Base-by-base conservation (phyloP, 1,140 invertebrate species). In the Heliconius hermathena region DNA sequence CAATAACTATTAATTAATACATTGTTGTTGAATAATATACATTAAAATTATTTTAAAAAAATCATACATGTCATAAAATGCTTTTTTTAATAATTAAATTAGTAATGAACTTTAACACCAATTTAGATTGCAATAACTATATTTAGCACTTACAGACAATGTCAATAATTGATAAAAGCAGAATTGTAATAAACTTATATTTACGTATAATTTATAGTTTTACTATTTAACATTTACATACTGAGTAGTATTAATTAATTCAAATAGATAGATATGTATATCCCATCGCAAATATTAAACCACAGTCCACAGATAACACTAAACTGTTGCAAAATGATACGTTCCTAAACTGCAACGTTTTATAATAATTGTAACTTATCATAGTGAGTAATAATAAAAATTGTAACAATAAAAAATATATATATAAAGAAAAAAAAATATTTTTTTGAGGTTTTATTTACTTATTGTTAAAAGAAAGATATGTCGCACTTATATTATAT, bases 61-160 rank as follows among this genome's bases (percentile, higher is more conserved):
- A 66, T 6, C 9, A 57, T 66, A 66, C 11, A 66, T 66, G 60
- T 66, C 22, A 29, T 29, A 13, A 66, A 29, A 16, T 57, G 13
- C n/a, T 29, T 22, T 66, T 66, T 66, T 66, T 29, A 66, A 26
- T 66, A 66, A 66, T 66, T 66, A 66, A 66, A 66, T 66, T 66
- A 66, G 60, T 66, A 66, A 13, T 29, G 22, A 66, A 26, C 60
- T 66, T 66, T 29, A 66, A 66, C 60, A 66, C 60, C 22, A 66
- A 29, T 29, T 22, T 66, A 26, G 9, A 66, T 13, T 66, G 26
- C 13, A 22, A 66, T 29, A 26, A 66, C n/a, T 66, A 66, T 29
- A 66, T 26, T 66, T 66, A 66, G 60, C 11, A 66, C 60, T 66
- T 66, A 29, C 11, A 16, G 60, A 29, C 26, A 66, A 22, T 29